Percentiles rank a stretch among this genome's conserved stretches.
phyloP scores from a whole-genome alignment of 2,113 vertebrate species.

The Gadus macrocephalus region DNA sequence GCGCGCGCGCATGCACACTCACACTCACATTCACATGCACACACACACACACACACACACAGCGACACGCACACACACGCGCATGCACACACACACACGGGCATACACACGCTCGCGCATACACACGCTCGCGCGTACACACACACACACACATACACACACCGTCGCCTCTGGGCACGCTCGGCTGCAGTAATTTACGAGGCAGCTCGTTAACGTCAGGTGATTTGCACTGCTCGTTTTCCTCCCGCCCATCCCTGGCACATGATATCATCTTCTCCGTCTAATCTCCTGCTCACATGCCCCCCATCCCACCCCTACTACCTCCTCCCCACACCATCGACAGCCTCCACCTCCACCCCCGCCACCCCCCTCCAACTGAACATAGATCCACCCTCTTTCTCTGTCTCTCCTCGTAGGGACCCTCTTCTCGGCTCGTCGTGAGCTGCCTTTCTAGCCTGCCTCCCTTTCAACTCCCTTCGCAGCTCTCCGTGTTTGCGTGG shows the following conservation, averaged over 20 bases:
- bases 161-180: slow-evolving; percentile 30
- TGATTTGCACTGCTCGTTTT: slow-evolving; percentile 75
- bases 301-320: slow-evolving; percentile 39
- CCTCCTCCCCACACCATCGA: slow-evolving; percentile 29
- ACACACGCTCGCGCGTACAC: slow-evolving; percentile 6
- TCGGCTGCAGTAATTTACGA: slow-evolving; percentile 70
- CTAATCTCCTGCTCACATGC: slow-evolving; percentile 53
- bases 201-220: slow-evolving; percentile 70
- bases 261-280: slow-evolving; percentile 71
- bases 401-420: not conserved
- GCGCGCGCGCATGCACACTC: slow-evolving; percentile 3
- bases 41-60: too few species aligned
- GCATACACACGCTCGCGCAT: slow-evolving; percentile 21
- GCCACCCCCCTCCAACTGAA: slow-evolving; percentile 7
- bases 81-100: slow-evolving; percentile 11
- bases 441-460: slow-evolving; percentile 19
- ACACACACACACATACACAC: slow-evolving; percentile 25
- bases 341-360: not conserved
- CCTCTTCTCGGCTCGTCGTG: not conserved
- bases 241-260: slow-evolving; percentile 64
- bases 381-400: slow-evolving; percentile 9
- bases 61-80: slow-evolving; percentile 4
- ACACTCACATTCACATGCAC: slow-evolving; percentile 1
- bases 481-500: not conserved
- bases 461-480: slow-evolving; percentile 20